A percentile compares a stretch with the other conserved stretches of the same genome.
phyloP scores from a whole-genome alignment of 1,140 invertebrate genomes.

The Propsilocerus akamusi region DNA sequence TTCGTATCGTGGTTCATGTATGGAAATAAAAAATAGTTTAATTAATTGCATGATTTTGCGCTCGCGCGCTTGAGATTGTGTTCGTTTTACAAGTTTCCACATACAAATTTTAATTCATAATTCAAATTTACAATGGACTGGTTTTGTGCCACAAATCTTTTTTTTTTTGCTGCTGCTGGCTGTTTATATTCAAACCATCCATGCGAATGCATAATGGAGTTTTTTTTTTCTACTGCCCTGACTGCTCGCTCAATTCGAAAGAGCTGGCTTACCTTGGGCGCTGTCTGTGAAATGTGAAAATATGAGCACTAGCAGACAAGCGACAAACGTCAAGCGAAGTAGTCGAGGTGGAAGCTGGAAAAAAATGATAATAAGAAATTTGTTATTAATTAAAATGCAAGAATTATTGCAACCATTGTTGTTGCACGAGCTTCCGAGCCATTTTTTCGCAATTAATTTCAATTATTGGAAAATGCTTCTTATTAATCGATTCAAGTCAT shows the following conservation, averaged over 20 bases:
- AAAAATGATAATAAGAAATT: conserved; percentile 11
- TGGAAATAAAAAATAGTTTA: too few relatives aligned
- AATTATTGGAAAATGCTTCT: neutral
- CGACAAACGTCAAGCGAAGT: conserved; percentile 28
- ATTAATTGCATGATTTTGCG: too few relatives aligned
- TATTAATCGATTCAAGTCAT: neutral
- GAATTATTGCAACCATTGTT: neutral
- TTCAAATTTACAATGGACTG: neutral
- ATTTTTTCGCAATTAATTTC: neutral
- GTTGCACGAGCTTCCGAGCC: neutral
- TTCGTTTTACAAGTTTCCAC: neutral
- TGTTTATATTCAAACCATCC: too few relatives aligned
- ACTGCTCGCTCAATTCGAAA: neutral
- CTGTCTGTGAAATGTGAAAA: conserved; percentile 31
- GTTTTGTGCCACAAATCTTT: neutral
- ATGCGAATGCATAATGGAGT: too few relatives aligned
- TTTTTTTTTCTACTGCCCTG: neutral
- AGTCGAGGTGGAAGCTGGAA: conserved; percentile 35
- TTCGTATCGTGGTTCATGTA: too few relatives aligned
- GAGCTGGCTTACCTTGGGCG: conserved; percentile 28
- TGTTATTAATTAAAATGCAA: neutral
- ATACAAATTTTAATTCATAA: neutral
- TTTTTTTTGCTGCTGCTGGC: too few relatives aligned
- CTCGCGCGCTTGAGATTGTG: too few relatives aligned
- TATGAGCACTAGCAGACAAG: conserved; percentile 29